Conservation (phyloP, 2,113 vertebrate genomes). For the Tragelaphus scriptus region DNA sequence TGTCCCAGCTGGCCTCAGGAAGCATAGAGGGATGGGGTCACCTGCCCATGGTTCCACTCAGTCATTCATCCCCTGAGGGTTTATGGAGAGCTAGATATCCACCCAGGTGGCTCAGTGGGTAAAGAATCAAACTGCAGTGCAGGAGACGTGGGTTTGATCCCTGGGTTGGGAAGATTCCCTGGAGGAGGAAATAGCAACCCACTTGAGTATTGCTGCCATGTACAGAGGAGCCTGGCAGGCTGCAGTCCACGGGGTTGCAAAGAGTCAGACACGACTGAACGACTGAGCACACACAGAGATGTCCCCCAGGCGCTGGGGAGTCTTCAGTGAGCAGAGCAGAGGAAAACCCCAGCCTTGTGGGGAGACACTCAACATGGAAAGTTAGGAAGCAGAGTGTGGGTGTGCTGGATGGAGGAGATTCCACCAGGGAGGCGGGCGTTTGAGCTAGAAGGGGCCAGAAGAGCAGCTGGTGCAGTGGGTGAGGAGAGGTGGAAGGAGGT, state of each 20-base stretch:
- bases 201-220: not conserved
- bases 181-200: not conserved
- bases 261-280: not conserved
- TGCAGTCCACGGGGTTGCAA: not conserved
- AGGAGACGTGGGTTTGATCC: not conserved
- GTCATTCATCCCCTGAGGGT: not conserved
- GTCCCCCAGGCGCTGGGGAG: not conserved
- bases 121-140: not conserved
- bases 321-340: not conserved
- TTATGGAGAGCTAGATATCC: accelerated
- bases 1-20: too few species aligned
- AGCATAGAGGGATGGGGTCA: not conserved
- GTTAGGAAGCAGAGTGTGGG: not conserved
- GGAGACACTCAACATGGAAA: not conserved
- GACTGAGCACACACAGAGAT: not conserved
- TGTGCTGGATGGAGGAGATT: not conserved
- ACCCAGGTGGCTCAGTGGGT: not conserved
- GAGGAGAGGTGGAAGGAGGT: not conserved
- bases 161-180: not conserved
- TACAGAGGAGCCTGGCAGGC: not conserved
- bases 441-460: not conserved
- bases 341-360: not conserved
- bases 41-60: not conserved
- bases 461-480: too few species aligned
- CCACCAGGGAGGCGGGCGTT: not conserved